Evolutionary conservation across 2,888 invertebrate species (phyloP).

Genomic region (Crepidodera aurea): DNA sequence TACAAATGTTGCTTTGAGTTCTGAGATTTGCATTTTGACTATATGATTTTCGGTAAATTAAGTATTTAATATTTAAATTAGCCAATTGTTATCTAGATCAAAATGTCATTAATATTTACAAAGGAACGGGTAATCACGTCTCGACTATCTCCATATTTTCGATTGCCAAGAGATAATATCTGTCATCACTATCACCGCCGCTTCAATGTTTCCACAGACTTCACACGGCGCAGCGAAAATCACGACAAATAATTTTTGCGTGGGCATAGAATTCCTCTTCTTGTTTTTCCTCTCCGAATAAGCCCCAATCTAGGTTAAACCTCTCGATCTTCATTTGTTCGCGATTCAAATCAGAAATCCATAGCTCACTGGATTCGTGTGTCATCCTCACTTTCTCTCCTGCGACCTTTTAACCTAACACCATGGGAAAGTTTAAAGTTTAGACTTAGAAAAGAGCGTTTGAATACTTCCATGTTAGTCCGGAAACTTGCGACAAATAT

Average conservation of each 20-base stretch:
- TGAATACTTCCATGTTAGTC: conserved; percentile 20
- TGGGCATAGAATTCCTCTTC: conserved; percentile 10
- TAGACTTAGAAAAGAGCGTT: conserved; percentile 12
- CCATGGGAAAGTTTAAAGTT: conserved; percentile 35
- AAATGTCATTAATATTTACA: not conserved
- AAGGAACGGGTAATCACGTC: not conserved
- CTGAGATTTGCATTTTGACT: too few relatives aligned
- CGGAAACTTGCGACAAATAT: not conserved
- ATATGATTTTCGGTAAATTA: too few relatives aligned
- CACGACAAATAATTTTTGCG: conserved; percentile 18
- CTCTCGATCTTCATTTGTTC: conserved; percentile 30
- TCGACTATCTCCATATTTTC: not conserved
- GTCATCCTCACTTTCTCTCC: conserved; percentile 44
- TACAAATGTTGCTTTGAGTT: too few relatives aligned
- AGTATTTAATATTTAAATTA: too few relatives aligned
- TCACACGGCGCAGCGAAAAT: not conserved
- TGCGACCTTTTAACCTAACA: conserved; percentile 41
- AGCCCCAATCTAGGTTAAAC: conserved; percentile 16
- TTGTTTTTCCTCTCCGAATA: not conserved
- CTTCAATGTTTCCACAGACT: not conserved
- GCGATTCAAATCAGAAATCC: conserved; percentile 38
- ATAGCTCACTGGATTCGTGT: conserved; percentile 40
- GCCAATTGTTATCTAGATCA: not conserved
- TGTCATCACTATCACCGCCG: conserved; percentile 1
- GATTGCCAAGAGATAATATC: conserved; percentile 9